phyloP scores from a whole-genome alignment of 2,888 invertebrate genomes.

The Pristionchus fissidentatus region DNA sequence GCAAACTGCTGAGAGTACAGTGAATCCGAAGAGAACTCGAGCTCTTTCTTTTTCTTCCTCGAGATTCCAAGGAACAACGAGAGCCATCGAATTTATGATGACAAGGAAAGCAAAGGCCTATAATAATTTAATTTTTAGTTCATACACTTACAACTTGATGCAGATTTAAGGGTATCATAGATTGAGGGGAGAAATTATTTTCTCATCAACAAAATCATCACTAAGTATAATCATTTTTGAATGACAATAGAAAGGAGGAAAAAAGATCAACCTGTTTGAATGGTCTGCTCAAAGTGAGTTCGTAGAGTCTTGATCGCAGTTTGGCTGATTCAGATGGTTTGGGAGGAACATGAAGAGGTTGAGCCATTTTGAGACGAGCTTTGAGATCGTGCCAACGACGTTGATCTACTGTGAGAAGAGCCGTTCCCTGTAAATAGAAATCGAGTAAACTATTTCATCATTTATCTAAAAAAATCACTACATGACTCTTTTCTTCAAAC shows the following conservation, averaged over 20 bases:
- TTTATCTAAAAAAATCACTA: not conserved
- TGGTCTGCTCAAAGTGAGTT: constrained; percentile 94
- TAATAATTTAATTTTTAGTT: not conserved
- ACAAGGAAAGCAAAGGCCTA: constrained; percentile 93
- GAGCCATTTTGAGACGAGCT: constrained; percentile 83
- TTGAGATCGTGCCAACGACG: constrained; percentile 99
- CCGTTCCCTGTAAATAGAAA: constrained; percentile 84
- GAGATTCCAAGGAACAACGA: constrained; percentile 79
- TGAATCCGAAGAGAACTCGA: constrained; percentile 82
- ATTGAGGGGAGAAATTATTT: not conserved
- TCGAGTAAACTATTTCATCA: not conserved
- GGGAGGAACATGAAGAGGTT: constrained; percentile 96
- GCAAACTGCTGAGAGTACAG: constrained; percentile 88
- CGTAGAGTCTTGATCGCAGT: constrained; percentile 94
- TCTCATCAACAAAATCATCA: too few relatives aligned
- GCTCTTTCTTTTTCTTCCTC: constrained; percentile 81
- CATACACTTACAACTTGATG: too few relatives aligned
- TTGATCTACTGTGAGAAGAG: constrained; percentile 97
- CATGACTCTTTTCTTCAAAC: too few relatives aligned
- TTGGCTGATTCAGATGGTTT: constrained; percentile 83
- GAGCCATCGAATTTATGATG: constrained; percentile 89
- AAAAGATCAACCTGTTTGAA: constrained; percentile 83
- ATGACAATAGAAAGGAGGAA: not conserved
- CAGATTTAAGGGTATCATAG: not conserved
- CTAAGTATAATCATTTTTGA: not conserved